Base-by-base conservation (phyloP, 2,888 invertebrate genomes). In the Hyposoter dolosus region DNA sequence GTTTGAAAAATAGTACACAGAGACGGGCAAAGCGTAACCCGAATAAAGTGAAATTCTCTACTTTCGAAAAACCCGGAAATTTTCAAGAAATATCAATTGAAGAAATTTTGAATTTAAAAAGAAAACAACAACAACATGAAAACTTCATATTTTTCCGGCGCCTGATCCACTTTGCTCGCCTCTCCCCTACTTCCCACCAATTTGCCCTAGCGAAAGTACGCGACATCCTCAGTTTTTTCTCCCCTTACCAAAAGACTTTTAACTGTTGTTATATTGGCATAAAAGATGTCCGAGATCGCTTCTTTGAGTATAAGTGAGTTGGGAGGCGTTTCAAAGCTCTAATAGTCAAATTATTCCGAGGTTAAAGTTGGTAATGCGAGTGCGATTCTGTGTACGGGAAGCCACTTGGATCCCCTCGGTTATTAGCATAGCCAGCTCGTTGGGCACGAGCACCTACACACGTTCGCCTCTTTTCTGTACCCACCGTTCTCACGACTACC, bases 341-440 rank as follows among this genome's bases (percentile, higher is more conserved):
- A 92, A 92, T 91, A 91, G 92, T 87, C 90, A 92, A 93, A 93
- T 93, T 93, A 93, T 93, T 92, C 68, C 92, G 91, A 89, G 86
- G 90, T 91, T 90, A 90, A 85, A 93, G 92, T 93, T 93, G 84
- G 91, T 91, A 92, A 92, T 91, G 92, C 91, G 90, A 93, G 93
- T 92, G 93, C 92, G 89, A 93, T 93, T 92, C 92, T 92, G 88
- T 93, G 93, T 93, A 92, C 91, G 89, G 88, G 82, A 86, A 91
- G 89, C 90, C 90, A 89, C 91, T 92, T 89, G 91, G 90, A 91
- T 91, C 89, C 90, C 88, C 90, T 88, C 82, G 89, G 88, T 91
- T 92, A 93, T 93, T 93, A 93, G 91, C 92, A 91, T 92, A 92
- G 89, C 81, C 88, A 89, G 87, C 88, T 89, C 89, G 89, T 89